Evolutionary conservation across 2,888 invertebrate species (phyloP), one percentile per base, ranked within the genome.

Genomic region (Lepidochitona cinerea): DNA sequence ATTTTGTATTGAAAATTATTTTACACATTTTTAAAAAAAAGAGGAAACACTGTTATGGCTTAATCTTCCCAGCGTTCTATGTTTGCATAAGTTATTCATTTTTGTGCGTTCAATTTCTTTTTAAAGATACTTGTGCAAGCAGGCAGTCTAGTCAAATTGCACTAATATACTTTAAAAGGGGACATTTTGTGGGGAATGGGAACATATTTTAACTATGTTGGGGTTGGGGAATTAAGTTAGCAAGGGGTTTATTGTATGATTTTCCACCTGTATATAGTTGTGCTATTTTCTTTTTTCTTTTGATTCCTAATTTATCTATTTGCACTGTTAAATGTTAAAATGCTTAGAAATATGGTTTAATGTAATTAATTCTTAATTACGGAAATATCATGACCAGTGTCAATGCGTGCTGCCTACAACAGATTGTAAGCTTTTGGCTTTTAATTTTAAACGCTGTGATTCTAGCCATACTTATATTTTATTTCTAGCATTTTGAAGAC

Each of bases 141-240:
- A 59, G 59, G 59, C 29, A 59, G 59, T 59, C 59, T 59, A 59
- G 59, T 59, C 59, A 59, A 29, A 29, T n/a, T n/a, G n/a, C n/a
- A n/a, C n/a, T n/a, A n/a, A n/a, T n/a, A n/a, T n/a, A n/a, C n/a
- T n/a, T n/a, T n/a, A n/a, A n/a, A n/a, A n/a, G n/a, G n/a, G n/a
- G n/a, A n/a, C n/a, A n/a, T n/a, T n/a, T n/a, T n/a, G n/a, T n/a
- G n/a, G n/a, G n/a, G n/a, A n/a, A n/a, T n/a, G n/a, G n/a, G n/a
- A n/a, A n/a, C n/a, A n/a, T n/a, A 49, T 49, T 23, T 23, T 49
- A 23, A 49, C 23, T 49, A n/a, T 49, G 23, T 49, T 49, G 49
- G 49, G 49, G 49, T 49, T 49, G n/a, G n/a, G n/a, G n/a, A n/a
- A n/a, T n/a, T n/a, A n/a, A n/a, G n/a, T n/a, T n/a, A n/a, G 49